Conservation (phyloP, 2,797 vertebrate species). For the Hydrocynus forskahlii region DNA sequence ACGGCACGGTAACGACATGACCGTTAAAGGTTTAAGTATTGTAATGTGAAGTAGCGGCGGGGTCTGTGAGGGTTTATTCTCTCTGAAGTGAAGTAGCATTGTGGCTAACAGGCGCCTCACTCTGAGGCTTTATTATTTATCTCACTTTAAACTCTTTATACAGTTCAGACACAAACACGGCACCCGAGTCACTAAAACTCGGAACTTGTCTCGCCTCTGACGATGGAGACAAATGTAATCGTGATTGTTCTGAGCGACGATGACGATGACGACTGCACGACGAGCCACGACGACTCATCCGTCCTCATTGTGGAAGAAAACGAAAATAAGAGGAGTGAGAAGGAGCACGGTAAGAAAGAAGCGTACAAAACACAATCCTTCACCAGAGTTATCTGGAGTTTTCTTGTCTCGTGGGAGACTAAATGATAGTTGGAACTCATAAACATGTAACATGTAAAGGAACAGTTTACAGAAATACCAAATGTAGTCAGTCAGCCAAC, state of each 20-base stretch:
- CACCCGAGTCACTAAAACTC: too few species aligned
- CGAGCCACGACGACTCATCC: constrained; percentile 35
- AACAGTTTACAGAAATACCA: too few species aligned
- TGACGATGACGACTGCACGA: constrained; percentile 1
- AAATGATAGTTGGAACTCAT: neutral
- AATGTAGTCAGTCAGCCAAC: too few species aligned
- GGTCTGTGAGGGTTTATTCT: neutral
- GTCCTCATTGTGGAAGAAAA: constrained; percentile 48
- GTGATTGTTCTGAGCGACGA: constrained; percentile 56
- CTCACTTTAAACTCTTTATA: too few species aligned
- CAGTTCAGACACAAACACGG: too few species aligned
- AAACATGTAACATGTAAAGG: too few species aligned
- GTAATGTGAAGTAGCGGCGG: neutral
- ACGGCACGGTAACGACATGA: too few species aligned
- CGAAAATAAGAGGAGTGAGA: neutral
- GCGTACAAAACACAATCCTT: too few species aligned
- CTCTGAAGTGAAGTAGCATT: too few species aligned
- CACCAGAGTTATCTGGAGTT: too few species aligned
- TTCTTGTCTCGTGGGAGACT: neutral
- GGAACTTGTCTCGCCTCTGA: neutral
- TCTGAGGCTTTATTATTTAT: too few species aligned
- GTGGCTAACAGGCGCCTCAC: neutral
- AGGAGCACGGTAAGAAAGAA: neutral
- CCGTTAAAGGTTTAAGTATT: too few species aligned
- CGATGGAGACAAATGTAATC: constrained; percentile 30